Percentiles rank a stretch among this genome's conserved stretches.
These are phyloP conservation scores for Macrochelys suwanniensis DNA, from an alignment of 2,797 vertebrate genomes.

Conservation along the genomic window DNA sequence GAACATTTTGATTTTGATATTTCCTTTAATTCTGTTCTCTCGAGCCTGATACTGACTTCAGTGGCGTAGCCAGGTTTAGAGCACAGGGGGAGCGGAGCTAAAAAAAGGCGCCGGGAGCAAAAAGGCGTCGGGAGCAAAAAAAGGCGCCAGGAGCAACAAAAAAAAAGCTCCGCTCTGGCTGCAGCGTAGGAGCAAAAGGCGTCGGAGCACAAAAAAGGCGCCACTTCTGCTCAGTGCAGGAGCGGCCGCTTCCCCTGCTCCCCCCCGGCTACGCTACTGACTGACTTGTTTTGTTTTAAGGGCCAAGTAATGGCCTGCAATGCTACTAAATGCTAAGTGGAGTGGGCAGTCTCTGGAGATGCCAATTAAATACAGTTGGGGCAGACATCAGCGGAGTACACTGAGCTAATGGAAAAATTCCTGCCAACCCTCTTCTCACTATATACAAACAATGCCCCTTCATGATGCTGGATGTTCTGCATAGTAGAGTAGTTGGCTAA, in stretches of 20 bases:
- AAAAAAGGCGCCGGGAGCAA: no score
- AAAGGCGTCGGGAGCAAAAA: no score
- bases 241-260: no score
- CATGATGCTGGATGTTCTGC: neutral
- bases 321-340: fast-evolving
- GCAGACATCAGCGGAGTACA: neutral
- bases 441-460: neutral
- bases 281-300: neutral
- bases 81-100: no score
- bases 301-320: neutral
- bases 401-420: neutral
- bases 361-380: neutral
- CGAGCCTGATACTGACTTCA: fast-evolving
- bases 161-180: no score
- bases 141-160: no score
- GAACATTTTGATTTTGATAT: neutral
- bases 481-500: neutral
- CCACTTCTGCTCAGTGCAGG: no score
- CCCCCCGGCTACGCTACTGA: no score
- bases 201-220: no score
- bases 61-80: no score
- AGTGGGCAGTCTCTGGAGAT: neutral
- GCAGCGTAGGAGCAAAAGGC: no score
- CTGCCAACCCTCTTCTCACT: neutral
- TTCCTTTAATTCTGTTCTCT: neutral